Evolutionary conservation across 2,888 invertebrate species (phyloP).

Genomic region (Drosophila bunnanda): DNA sequence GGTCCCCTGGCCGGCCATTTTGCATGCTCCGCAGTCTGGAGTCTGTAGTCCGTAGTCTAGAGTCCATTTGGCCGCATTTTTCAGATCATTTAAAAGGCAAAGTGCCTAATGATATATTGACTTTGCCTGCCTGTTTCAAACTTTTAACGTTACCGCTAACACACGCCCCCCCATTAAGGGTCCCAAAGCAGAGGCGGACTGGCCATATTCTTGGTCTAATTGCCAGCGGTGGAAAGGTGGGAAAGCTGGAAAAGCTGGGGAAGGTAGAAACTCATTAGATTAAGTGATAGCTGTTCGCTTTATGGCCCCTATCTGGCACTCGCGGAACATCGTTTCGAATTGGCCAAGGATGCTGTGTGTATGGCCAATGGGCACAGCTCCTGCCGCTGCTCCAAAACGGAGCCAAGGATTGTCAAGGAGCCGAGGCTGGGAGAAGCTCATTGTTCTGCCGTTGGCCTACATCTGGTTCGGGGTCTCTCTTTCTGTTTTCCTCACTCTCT

Average conservation of each 20-base stretch:
- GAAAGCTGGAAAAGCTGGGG: not conserved
- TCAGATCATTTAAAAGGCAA: conserved; percentile 60
- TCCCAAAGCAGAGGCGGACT: not conserved
- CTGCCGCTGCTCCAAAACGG: no score
- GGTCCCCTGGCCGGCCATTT: conserved; percentile 14
- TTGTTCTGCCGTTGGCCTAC: conserved; percentile 38
- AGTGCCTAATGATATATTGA: conserved; percentile 75
- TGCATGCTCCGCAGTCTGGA: conserved; percentile 23
- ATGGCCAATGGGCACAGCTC: conserved; percentile 5
- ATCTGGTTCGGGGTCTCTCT: conserved; percentile 8
- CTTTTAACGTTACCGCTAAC: conserved; percentile 9
- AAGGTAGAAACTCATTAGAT: conserved; percentile 50
- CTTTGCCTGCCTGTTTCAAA: conserved; percentile 41
- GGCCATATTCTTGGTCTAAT: conserved; percentile 37
- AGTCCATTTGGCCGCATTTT: conserved; percentile 53
- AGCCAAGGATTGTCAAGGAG: conserved; percentile 30
- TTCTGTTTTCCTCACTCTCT: not conserved
- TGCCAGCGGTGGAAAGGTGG: conserved; percentile 19
- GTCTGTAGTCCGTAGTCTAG: conserved; percentile 4
- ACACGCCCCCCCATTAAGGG: conserved; percentile 8
- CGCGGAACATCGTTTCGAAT: conserved; percentile 20
- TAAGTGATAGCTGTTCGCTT: conserved; percentile 35
- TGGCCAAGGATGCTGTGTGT: conserved; percentile 24
- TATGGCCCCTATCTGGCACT: conserved; percentile 24
- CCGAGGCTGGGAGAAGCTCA: conserved; percentile 13